Evolutionary conservation across 1,140 invertebrate genomes (phyloP), one percentile per base, ranked within the genome.

Genomic region (Idris sp.): DNA sequence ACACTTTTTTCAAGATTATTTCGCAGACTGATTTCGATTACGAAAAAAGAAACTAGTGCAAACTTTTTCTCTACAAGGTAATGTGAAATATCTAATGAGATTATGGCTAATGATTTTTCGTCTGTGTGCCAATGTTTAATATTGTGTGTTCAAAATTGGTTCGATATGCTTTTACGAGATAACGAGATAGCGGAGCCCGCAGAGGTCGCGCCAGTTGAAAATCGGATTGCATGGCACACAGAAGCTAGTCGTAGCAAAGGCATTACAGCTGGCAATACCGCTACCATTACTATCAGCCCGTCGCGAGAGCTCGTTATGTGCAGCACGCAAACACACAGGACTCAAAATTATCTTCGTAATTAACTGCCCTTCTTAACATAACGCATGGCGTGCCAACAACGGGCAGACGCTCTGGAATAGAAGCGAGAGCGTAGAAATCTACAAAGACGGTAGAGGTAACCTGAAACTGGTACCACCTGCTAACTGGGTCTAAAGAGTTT

Each of bases 321-420:
- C 81, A 83, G 82, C 85, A 86, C 84, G 83, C 85, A 82, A 85
- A 84, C 82, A n/a, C n/a, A 84, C 77, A 84, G 78, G 81, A 84
- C 83, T 85, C 73, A 78, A 86, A 87, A 87, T 87, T 87, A 87
- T 87, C 86, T 87, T 83, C 80, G 81, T 87, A 87, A 87, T 87
- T 87, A 87, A 87, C 85, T 85, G 83, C 83, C 84, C 83, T 86
- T 87, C 86, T 87, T 86, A 85, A 86, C 82, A 83, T 87, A 86
- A 87, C 81, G 83, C 83, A 87, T 87, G 85, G 84, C 85, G 83
- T 86, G 85, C 83, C 81, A 83, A 81, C 75, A 81, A 79, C 62
- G 69, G 74, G 80, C 82, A 81, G 84, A 85, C 84, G 78, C 75
- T 76, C 71, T 53, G 61, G 65, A 77, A 81, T 83, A 82, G 73